A percentile compares a stretch with the other conserved stretches of the same genome.
Evolutionary conservation across 2,113 vertebrate species (phyloP).

Genomic region (Guaruba guarouba): DNA sequence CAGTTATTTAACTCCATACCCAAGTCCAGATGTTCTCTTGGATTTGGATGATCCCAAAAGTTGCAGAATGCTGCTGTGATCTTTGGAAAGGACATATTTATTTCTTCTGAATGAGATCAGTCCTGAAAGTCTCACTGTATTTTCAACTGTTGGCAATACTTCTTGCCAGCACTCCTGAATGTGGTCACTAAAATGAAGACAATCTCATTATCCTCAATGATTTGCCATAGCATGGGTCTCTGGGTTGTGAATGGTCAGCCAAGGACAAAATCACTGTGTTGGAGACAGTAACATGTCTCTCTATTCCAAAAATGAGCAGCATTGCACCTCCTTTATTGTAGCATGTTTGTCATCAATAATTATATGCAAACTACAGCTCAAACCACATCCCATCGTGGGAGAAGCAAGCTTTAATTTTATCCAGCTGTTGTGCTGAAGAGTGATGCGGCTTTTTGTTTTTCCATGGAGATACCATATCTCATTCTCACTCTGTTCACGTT

Average conservation of each 20-base stretch:
- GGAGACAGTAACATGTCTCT: background rate
- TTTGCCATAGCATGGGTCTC: background rate
- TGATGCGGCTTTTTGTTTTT: background rate
- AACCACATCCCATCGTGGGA: background rate
- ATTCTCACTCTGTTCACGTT: background rate
- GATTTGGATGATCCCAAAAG: background rate
- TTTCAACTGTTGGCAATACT: background rate
- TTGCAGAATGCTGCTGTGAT: background rate
- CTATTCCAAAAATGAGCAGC: background rate
- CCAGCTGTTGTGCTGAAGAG: background rate
- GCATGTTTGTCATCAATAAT: background rate
- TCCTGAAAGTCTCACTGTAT: background rate
- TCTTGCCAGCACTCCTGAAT: background rate
- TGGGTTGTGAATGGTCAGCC: background rate
- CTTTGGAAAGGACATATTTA: background rate
- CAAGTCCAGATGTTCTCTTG: conserved; percentile 45
- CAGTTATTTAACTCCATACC: background rate
- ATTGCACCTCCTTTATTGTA: background rate
- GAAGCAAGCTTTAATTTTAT: conserved; percentile 6
- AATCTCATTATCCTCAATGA: background rate
- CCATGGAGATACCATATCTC: background rate
- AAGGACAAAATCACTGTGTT: background rate
- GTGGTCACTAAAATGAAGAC: background rate
- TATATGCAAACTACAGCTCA: background rate
- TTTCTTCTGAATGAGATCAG: background rate